Percentiles rank a stretch among this genome's conserved stretches.
phyloP scores from a whole-genome alignment of 2,888 invertebrate genomes.

The Barypeithes pellucidus region DNA sequence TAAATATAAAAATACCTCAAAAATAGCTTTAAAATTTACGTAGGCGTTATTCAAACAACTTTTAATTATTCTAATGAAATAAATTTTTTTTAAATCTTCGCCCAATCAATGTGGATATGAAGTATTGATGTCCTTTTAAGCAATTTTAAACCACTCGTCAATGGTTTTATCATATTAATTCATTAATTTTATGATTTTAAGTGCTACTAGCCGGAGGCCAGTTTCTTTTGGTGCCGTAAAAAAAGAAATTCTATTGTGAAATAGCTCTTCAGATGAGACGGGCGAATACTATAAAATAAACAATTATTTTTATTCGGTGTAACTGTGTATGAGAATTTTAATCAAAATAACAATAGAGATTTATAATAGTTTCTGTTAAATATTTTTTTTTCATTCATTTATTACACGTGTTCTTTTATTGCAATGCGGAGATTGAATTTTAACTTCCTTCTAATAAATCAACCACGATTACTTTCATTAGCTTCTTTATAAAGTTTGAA shows the following conservation, averaged over 20 bases:
- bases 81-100: conserved; percentile 21
- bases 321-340: no score
- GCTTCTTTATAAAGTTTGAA: no score
- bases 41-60: conserved; percentile 32
- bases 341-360: no score
- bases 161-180: conserved; percentile 24
- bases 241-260: conserved; percentile 29
- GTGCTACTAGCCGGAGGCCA: conserved; percentile 22
- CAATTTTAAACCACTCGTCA: conserved; percentile 9
- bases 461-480: no score
- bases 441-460: no score
- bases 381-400: no score
- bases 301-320: neutral
- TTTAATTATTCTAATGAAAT: conserved; percentile 23
- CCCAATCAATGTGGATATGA: conserved; percentile 20
- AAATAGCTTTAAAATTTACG: conserved; percentile 9
- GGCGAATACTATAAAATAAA: conserved; percentile 12
- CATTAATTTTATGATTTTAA: conserved; percentile 40
- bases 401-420: no score
- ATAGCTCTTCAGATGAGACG: neutral
- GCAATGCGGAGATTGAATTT: no score
- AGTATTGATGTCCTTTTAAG: conserved; percentile 22
- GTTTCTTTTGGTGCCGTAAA: conserved; percentile 25
- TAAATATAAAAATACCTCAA: conserved; percentile 30
- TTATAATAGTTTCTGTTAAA: no score